Evolutionary conservation across 1,140 invertebrate species (phyloP), one percentile per base, ranked within the genome.

Genomic region (Reticulitermes speratus): DNA sequence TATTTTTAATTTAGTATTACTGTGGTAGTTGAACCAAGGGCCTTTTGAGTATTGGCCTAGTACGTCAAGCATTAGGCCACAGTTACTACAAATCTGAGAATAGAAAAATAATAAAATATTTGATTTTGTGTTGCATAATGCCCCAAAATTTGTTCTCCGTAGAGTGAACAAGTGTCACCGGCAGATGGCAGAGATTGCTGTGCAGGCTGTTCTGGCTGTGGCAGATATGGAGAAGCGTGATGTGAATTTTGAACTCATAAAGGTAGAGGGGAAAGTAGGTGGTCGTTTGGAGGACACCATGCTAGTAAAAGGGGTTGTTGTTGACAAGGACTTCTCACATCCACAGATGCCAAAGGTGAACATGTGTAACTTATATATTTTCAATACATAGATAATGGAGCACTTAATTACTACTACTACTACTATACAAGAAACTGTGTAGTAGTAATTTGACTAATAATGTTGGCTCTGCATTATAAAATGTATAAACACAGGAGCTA

Each of bases 191-290:
- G 97, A 99, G 92, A 99, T 99, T 90, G 99, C 99, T 88, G 99
- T 99, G 6, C 95, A 99, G 92, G 98, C 98, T 82, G 97, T 99
- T 3, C 92, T 99, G 88, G 94, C 97, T 65, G 98, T 99, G 5
- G 98, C 98, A 52, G 98, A 99, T 91, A 93, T 99, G 86, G 95
- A 97, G 88, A 96, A 97, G 84, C 95, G 95, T 86, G 99, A 99
- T 93, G 99, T 99, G 0, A 99, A 99, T 91, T 99, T 99, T 93
- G 99, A 99, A 91, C 92, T 99, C 85, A 99, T 99, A 90, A 99
- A 99, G 92, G 96, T 99, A 81, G 97, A 99, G 91, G 98, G 97
- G 3, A 99, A 99, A 94, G 98, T 99, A 44, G 99, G 99, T 85
- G 99, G 99, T 14, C 95, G 96, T 87, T 94, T 99, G 90, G 99